These are phyloP conservation scores for Diplolepis rosae DNA, from an alignment of 2,888 invertebrate genomes.

Conservation along the genomic window DNA sequence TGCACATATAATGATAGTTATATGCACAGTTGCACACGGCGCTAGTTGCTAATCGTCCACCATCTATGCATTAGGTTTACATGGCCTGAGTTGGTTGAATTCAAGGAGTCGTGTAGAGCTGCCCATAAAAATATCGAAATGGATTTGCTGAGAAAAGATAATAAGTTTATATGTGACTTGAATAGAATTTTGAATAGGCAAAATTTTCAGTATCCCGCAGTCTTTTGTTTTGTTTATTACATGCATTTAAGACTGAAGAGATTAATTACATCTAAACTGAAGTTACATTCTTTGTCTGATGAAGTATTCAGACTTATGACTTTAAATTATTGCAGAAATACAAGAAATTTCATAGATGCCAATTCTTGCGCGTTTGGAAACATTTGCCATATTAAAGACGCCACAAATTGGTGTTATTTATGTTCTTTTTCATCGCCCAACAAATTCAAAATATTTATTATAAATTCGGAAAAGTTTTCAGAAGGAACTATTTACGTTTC, in stretches of 20 bases:
- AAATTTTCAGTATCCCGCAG: conserved; percentile 55
- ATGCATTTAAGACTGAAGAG: conserved; percentile 47
- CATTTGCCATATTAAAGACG: conserved; percentile 28
- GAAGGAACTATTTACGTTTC: conserved; percentile 57
- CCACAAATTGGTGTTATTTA: conserved; percentile 53
- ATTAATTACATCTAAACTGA: conserved; percentile 47
- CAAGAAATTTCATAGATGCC: conserved; percentile 51
- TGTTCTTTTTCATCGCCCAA: conserved; percentile 54
- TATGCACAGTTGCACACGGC: no score
- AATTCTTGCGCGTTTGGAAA: conserved; percentile 58
- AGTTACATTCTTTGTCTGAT: conserved; percentile 51
- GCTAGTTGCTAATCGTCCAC: no score
- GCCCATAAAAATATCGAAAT: not conserved
- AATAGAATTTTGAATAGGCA: conserved; percentile 44
- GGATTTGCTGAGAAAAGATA: not conserved
- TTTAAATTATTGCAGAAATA: conserved; percentile 38
- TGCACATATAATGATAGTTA: no score
- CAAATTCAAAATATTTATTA: conserved; percentile 61
- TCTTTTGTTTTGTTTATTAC: conserved; percentile 56
- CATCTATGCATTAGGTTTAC: no score
- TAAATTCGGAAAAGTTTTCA: conserved; percentile 46
- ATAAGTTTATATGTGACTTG: conserved; percentile 13
- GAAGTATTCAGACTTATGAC: conserved; percentile 47
- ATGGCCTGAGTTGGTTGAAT: no score
- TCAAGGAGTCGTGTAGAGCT: no score